Percentiles rank a stretch among this genome's conserved stretches.
Evolutionary conservation across 2,113 vertebrate genomes (phyloP).

Genomic region (Neodon shergylaensis): DNA sequence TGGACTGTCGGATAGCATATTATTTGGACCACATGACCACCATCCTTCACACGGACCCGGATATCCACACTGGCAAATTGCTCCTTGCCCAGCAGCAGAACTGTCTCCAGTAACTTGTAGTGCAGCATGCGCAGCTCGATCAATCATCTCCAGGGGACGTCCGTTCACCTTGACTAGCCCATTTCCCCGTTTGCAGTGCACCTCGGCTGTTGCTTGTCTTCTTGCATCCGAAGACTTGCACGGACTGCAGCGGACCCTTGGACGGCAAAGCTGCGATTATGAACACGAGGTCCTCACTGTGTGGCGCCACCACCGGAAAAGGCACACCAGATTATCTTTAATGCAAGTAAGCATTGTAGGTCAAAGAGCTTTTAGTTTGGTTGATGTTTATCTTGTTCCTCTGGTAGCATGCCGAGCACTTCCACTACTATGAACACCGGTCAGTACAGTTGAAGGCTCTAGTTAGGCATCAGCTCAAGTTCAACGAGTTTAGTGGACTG

Average conservation of each 20-base stretch:
- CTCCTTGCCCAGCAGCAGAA: constrained; percentile 96
- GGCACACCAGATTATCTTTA: not conserved
- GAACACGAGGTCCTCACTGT: too few relatives aligned
- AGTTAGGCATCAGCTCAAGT: not conserved
- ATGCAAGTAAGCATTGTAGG: not conserved
- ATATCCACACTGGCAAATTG: constrained; percentile 98
- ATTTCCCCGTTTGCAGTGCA: too few relatives aligned
- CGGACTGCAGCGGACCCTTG: too few relatives aligned
- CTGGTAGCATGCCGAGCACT: not conserved
- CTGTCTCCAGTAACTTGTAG: constrained; percentile 90
- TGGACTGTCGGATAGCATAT: constrained; percentile 82
- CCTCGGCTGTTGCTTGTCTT: too few relatives aligned
- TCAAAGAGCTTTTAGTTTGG: not conserved
- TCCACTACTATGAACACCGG: not conserved
- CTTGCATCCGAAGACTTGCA: too few relatives aligned
- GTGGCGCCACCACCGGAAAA: too few relatives aligned
- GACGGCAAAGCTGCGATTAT: not conserved
- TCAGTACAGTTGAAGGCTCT: not conserved
- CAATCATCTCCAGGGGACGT: too few relatives aligned
- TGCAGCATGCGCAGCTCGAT: too few relatives aligned
- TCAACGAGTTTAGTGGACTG: not conserved
- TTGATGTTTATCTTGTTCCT: not conserved
- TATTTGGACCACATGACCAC: constrained; percentile 97
- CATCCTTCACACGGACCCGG: constrained; percentile 97
- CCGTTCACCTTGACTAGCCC: too few relatives aligned